phyloP scores from a whole-genome alignment of 2,113 vertebrate species.

The Australoheros scitulus region DNA sequence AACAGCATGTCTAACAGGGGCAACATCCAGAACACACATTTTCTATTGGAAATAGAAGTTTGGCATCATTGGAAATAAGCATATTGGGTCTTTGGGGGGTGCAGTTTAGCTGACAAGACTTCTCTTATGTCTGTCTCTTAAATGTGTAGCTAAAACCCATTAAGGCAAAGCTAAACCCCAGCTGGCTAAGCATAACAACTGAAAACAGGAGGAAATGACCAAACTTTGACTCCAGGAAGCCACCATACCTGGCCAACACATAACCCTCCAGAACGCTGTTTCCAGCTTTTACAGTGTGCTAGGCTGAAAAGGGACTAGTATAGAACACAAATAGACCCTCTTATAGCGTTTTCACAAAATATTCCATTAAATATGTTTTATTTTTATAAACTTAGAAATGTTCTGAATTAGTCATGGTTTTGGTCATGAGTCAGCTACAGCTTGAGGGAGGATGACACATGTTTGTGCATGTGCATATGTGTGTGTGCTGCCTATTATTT shows the following conservation, averaged over 20 bases:
- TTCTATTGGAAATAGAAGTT: neutral
- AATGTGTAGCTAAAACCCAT: neutral
- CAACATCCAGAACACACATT: neutral
- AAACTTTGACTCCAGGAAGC: neutral
- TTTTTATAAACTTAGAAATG: constrained; percentile 21
- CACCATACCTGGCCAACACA: neutral
- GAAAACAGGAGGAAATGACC: neutral
- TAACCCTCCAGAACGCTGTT: neutral
- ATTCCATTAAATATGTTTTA: neutral
- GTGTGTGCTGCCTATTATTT: neutral
- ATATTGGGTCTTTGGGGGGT: neutral
- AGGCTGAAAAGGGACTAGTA: neutral
- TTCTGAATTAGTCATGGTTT: constrained; percentile 42
- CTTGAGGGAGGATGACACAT: constrained; percentile 9
- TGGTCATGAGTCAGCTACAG: constrained; percentile 40
- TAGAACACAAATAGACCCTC: neutral
- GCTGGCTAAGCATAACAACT: neutral
- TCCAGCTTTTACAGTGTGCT: neutral
- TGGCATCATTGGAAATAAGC: neutral
- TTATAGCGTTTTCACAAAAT: neutral
- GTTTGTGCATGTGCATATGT: neutral
- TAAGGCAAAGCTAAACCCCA: neutral
- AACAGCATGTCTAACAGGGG: neutral
- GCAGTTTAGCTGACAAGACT: neutral
- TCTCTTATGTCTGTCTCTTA: neutral